Percentiles rank a stretch among this genome's conserved stretches.
Evolutionary conservation across 2,113 vertebrate species (phyloP).

Genomic region (Columba livia): DNA sequence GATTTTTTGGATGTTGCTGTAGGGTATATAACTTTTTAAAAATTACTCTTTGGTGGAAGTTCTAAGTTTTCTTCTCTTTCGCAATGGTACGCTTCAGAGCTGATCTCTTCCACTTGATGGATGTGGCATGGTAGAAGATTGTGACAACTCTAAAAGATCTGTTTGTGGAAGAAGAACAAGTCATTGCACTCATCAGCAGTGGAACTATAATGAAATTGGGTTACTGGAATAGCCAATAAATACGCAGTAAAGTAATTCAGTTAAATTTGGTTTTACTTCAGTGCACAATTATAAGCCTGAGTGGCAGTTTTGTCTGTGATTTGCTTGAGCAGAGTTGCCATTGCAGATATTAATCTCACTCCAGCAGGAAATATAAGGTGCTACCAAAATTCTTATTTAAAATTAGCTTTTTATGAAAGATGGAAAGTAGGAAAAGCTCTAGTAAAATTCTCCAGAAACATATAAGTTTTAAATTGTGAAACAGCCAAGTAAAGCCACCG

Average conservation of each 20-base stretch:
- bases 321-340: neutral
- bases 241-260: neutral
- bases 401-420: neutral
- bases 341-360: neutral
- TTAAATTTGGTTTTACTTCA: neutral
- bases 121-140: neutral
- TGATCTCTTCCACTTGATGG: neutral
- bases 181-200: neutral
- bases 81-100: neutral
- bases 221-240: neutral
- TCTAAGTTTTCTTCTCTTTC: neutral
- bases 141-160: neutral
- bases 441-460: neutral
- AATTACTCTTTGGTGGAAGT: neutral
- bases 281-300: neutral
- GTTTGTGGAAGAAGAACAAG: neutral
- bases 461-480: neutral
- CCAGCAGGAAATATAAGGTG: neutral
- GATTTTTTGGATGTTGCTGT: neutral
- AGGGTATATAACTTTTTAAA: neutral
- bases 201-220: neutral
- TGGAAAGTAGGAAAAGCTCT: neutral
- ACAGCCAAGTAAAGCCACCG: accelerated
- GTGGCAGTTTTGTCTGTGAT: neutral
- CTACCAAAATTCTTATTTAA: neutral